Conservation (phyloP, 30 jellyfish, hydroid and myxozoan species). For the Aurelia sp. region DNA sequence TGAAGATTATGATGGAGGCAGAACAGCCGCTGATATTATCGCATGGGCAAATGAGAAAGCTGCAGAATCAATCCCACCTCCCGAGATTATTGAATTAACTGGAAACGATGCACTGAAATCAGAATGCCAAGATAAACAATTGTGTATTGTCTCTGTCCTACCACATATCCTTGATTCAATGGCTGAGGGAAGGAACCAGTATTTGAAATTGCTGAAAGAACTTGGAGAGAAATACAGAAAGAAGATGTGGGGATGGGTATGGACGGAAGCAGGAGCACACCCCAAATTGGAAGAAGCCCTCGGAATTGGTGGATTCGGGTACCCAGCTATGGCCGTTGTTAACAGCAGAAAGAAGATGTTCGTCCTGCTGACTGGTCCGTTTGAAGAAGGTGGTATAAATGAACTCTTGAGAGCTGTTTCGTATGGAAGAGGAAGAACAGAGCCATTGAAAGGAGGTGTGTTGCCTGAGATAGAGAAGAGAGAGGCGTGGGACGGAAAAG, state of each 20-base stretch:
- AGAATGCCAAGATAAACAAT: conserved; percentile 83
- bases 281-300: conserved; percentile 82
- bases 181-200: conserved; percentile 90
- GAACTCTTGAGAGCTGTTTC: conserved; percentile 84
- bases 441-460: conserved; percentile 68
- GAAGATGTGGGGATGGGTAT: conserved; percentile 97
- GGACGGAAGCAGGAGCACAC: conserved; percentile 92
- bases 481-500: conserved; percentile 96
- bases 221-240: conserved; percentile 87
- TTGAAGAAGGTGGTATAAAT: conserved; percentile 84
- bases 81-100: conserved; percentile 82
- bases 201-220: conserved; percentile 63
- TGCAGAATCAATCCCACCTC: conserved; percentile 82
- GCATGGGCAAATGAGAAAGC: conserved; percentile 80
- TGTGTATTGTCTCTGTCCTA: conserved; percentile 88
- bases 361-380: conserved; percentile 82
- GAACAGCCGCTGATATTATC: conserved; percentile 89
- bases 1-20: conserved; percentile 94
- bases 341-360: conserved; percentile 89
- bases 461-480: conserved; percentile 68
- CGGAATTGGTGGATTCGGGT: conserved; percentile 97
- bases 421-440: conserved; percentile 95
- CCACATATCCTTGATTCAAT: conserved; percentile 89
- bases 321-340: conserved; percentile 98
- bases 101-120: conserved; percentile 48